Evolutionary conservation across 2,113 vertebrate genomes (phyloP).

Genomic region (Bostrychus sinensis): DNA sequence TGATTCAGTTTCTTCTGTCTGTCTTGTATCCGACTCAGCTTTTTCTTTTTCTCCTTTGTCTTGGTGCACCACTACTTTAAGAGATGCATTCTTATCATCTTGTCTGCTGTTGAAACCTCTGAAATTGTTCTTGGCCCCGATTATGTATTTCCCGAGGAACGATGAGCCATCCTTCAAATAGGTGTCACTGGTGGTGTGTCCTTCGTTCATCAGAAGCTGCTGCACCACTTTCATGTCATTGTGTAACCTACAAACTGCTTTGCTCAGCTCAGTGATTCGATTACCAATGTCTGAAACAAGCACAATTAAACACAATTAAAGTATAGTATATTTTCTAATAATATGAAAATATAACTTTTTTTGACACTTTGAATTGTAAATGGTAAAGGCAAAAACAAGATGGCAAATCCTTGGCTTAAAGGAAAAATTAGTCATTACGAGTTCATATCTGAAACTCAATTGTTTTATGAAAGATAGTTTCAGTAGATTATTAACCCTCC

Average conservation of each 20-base stretch:
- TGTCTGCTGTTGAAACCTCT: conserved; percentile 70
- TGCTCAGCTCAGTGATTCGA: conserved; percentile 87
- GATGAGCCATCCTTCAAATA: conserved; percentile 67
- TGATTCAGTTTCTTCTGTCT: conserved; percentile 26
- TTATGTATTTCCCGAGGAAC: conserved; percentile 84
- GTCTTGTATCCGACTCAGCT: conserved; percentile 3
- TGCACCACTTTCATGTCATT: conserved; percentile 78
- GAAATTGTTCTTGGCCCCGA: conserved; percentile 86
- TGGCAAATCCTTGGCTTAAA: too few species aligned
- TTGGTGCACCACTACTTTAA: conserved; percentile 67
- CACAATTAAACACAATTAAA: too few species aligned
- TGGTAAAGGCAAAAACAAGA: too few species aligned
- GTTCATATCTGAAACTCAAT: too few species aligned
- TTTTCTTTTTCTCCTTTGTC: conserved; percentile 25
- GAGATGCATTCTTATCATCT: conserved; percentile 37
- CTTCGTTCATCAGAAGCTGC: conserved; percentile 56
- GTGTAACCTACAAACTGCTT: conserved; percentile 81
- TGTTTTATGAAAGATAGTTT: too few species aligned
- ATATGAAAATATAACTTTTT: too few species aligned
- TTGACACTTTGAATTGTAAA: too few species aligned
- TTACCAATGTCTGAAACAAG: conserved; percentile 83
- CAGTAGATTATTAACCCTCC: too few species aligned
- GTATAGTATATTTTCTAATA: too few species aligned
- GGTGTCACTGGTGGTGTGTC: background rate
- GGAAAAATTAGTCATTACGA: too few species aligned